Percentiles rank a stretch among this genome's conserved stretches.
These are phyloP conservation scores for Tragelaphus imberbis DNA, from an alignment of 2,113 vertebrate genomes.

Conservation along the genomic window DNA sequence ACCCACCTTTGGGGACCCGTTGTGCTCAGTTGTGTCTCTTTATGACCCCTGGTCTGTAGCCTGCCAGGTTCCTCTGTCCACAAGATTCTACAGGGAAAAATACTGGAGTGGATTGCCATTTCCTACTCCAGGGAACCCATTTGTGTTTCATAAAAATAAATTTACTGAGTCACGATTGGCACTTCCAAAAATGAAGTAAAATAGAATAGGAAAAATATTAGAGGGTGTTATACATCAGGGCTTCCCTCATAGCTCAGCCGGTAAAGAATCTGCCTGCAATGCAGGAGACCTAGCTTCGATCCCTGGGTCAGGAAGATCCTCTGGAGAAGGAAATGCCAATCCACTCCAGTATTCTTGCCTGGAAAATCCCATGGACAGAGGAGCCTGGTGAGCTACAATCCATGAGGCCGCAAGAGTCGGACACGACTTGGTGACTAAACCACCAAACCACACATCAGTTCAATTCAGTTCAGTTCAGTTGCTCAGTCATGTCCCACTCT, in stretches of 20 bases:
- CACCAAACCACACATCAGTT: not conserved
- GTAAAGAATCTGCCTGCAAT: too few relatives aligned
- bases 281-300: too few relatives aligned
- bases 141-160: not conserved
- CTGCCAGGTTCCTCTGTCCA: not conserved
- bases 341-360: too few relatives aligned
- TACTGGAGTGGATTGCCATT: not conserved
- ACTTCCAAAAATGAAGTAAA: not conserved
- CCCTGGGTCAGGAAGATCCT: too few relatives aligned
- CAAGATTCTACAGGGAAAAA: not conserved
- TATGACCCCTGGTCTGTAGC: not conserved
- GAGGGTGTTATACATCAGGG: not conserved
- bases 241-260: too few relatives aligned
- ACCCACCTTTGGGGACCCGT: not conserved
- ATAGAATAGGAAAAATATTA: not conserved
- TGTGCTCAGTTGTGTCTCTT: not conserved
- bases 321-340: too few relatives aligned
- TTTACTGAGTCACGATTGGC: not conserved
- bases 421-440: too few relatives aligned
- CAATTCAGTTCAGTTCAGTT: not conserved
- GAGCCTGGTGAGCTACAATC: too few relatives aligned
- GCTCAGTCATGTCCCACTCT: not conserved
- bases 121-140: not conserved
- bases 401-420: fast-evolving
- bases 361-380: too few relatives aligned